These are phyloP conservation scores for Epinephelus coioides DNA, from an alignment of 2,797 vertebrate genomes.

Conservation along the genomic window DNA sequence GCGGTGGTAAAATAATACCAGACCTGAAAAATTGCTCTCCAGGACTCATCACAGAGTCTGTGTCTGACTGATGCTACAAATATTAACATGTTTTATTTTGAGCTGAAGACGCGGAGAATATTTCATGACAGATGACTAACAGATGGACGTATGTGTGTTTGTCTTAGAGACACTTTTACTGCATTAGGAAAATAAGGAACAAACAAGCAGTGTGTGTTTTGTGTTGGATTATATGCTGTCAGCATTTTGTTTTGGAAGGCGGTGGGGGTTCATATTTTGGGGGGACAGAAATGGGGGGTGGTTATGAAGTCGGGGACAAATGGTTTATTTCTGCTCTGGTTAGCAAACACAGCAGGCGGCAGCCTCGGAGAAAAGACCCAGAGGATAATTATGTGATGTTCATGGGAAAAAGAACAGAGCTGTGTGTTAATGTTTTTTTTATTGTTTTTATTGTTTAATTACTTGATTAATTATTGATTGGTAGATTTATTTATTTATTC, in stretches of 20 bases:
- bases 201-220: neutral
- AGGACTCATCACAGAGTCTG: conserved; percentile 2
- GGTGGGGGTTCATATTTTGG: neutral
- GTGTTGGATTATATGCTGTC: neutral
- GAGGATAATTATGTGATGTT: neutral
- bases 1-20: no score
- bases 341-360: conserved; percentile 62
- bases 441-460: no score
- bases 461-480: no score
- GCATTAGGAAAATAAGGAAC: neutral
- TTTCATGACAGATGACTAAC: neutral
- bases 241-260: neutral
- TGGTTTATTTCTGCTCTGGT: conserved; percentile 80
- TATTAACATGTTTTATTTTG: conserved; percentile 15
- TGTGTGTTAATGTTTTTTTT: no score
- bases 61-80: conserved; percentile 17
- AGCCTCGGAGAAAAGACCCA: conserved; percentile 1
- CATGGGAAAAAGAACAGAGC: neutral
- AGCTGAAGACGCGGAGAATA: neutral
- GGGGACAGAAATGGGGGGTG: conserved; percentile 16
- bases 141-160: neutral
- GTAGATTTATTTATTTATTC: no score
- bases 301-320: conserved; percentile 49
- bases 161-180: neutral
- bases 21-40: neutral